phyloP scores from a whole-genome alignment of 1,140 invertebrate species.

The Drosophila albomicans region DNA sequence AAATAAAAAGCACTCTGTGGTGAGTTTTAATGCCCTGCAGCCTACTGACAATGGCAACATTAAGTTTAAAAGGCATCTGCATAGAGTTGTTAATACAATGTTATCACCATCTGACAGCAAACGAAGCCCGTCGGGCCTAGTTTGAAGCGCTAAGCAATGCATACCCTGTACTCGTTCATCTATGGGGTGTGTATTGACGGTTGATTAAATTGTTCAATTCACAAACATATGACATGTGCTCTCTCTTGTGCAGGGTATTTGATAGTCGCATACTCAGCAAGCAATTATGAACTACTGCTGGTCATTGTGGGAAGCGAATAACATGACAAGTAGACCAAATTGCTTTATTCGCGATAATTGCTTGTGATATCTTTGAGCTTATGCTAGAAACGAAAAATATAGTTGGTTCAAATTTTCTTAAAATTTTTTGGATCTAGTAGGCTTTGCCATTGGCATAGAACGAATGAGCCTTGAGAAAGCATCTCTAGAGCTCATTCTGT shows the following conservation, averaged over 20 bases:
- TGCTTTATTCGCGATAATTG: slow-evolving; percentile 13
- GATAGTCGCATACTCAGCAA: background rate
- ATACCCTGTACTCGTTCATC: background rate
- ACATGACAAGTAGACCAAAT: slow-evolving; percentile 6
- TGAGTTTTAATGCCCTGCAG: slow-evolving; percentile 40
- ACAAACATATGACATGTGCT: background rate
- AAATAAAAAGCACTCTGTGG: slow-evolving; percentile 21
- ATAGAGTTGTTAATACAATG: slow-evolving; percentile 33
- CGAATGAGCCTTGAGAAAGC: background rate
- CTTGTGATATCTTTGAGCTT: background rate
- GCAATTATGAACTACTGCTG: background rate
- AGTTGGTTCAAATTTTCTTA: too few species aligned
- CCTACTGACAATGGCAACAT: slow-evolving; percentile 16
- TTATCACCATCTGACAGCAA: slow-evolving; percentile 19
- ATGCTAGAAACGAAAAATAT: background rate
- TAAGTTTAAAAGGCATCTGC: slow-evolving; percentile 27
- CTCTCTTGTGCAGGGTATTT: slow-evolving; percentile 1
- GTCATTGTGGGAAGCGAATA: background rate
- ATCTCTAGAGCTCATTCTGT: slow-evolving; percentile 10
- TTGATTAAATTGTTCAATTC: too few species aligned
- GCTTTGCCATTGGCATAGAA: background rate
- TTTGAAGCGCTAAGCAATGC: background rate
- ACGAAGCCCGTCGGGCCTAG: slow-evolving; percentile 8
- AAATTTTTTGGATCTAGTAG: background rate
- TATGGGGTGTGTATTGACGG: background rate